Evolutionary conservation across 2,888 invertebrate genomes (phyloP), one percentile per base, ranked within the genome.

Genomic region (Chelonus formosanus): DNA sequence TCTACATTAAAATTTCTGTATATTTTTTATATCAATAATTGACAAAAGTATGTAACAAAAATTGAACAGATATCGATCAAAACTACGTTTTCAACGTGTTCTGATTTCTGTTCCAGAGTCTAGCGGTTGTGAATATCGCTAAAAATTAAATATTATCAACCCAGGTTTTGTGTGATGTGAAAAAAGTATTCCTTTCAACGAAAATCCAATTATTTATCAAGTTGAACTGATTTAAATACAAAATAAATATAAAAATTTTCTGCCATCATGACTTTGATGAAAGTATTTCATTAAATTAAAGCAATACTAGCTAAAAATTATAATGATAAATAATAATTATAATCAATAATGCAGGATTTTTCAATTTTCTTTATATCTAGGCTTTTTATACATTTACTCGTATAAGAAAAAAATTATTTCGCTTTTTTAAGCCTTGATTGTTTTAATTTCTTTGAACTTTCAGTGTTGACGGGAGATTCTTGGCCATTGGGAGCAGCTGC

Each of bases 41-140:
- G 34, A 47, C 10, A 34, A 62, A 54, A 60, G 54, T 45, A 67
- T 63, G 47, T 60, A 53, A 53, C 59, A 60, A 67, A 63, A 62
- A 45, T 62, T 63, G 65, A 61, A 65, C 36, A 69, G 63, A 63
- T 65, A 65, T 65, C 65, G n/a, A 53, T 68, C 34, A 63, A 67
- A 70, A 68, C 71, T 70, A 68, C 68, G 72, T 73, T 80, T 78
- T 74, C 75, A 75, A 80, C 80, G 81, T 81, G 79, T 82, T 74
- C 82, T 84, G 82, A 81, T 84, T 84, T 84, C 83, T 84, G 83
- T 84, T 84, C 80, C 83, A 84, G 83, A 84, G 80, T 81, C 80
- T 82, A 82, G 80, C 10, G 68, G 59, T 69, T 68, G 61, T 67
- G 68, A 67, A 64, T 67, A 65, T 70, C 67, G 63, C 64, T 61